Conservation (phyloP, 2,113 vertebrate species). For the Sarotherodon lohbergeri region DNA sequence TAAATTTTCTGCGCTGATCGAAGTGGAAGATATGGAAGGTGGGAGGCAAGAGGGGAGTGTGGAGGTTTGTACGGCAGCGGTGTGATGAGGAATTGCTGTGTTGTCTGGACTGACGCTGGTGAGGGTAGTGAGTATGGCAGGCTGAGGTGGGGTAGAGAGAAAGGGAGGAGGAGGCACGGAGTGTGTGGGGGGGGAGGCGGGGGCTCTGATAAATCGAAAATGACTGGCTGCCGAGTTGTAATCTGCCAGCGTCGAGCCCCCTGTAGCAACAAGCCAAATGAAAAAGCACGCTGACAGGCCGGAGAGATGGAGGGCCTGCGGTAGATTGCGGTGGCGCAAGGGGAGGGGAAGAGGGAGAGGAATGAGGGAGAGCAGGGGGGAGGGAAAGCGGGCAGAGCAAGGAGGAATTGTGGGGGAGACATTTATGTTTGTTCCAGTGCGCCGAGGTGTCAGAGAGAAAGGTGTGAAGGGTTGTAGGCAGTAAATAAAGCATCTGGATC, state of each 20-base stretch:
- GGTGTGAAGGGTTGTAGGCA: background rate
- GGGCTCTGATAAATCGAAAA: constrained; percentile 84
- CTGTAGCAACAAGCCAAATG: constrained; percentile 75
- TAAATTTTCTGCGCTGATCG: constrained; percentile 81
- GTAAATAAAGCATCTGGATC: constrained; percentile 20
- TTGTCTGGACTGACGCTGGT: constrained; percentile 77
- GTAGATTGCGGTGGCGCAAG: constrained; percentile 58
- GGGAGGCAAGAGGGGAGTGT: constrained; percentile 61
- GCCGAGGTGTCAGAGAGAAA: constrained; percentile 23
- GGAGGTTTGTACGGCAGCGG: constrained; percentile 37
- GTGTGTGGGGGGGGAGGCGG: background rate
- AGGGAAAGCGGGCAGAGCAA: background rate
- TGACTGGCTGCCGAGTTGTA: constrained; percentile 81
- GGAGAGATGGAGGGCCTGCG: constrained; percentile 75
- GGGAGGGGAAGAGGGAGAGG: background rate
- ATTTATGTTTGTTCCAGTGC: constrained; percentile 27
- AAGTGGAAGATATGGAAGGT: constrained; percentile 74
- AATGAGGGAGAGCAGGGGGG: background rate
- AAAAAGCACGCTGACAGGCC: constrained; percentile 75
- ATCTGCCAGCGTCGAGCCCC: constrained; percentile 79
- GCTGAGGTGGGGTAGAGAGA: constrained; percentile 23
- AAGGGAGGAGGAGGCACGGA: constrained; percentile 55
- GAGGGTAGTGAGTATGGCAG: constrained; percentile 67
- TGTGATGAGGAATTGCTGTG: constrained; percentile 76
- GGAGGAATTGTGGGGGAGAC: constrained; percentile 20